Base-by-base conservation (phyloP, 1,140 invertebrate genomes). In the Zaprionus ornatus region DNA sequence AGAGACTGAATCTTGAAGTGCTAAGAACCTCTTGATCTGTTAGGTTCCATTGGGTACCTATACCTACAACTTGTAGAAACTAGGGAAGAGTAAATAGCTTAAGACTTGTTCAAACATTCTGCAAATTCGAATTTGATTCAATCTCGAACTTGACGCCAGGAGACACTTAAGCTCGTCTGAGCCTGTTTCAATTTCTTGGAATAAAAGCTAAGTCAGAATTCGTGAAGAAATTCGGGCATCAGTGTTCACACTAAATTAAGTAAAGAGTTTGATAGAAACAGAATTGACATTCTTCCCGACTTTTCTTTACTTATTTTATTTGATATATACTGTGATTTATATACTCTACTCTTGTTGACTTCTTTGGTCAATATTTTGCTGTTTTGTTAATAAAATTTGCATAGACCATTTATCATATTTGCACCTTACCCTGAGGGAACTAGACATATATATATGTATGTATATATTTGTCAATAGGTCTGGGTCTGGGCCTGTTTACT, bases 341-440 rank as follows among this genome's bases (percentile, higher is more conserved):
- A 4, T 4, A 23, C 7, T 23, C 19, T 23, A 21, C 1, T 13
- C 12, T 4, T 23, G 19, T 17, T 45, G 37, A 15, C 37, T 15
- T n/a, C 37, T 7, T n/a, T n/a, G n/a, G 9, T 9, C n/a, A n/a
- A n/a, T 12, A 21, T 19, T 48, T 10, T n/a, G 12, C 45, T 12
- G 29, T 19, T 19, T 3, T 3, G 45, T 19, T 48, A 21, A 21
- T 50, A 19, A 50, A 27, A 61, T 61, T 52, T 63, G 45, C 45
- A 63, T 63, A n/a, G 13, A 63, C 48, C 55, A 55, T 64, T 57
- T 66, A 2, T 66, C 63, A 66, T 66, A 66, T 57, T 66, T 66
- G 37, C 4, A 63, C 27, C 45, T 62, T 32, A 17, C 45, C 61
- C 21, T 0, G 4, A 35, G 29, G n/a, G 60, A 32, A 62, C 45